These are phyloP conservation scores for Petromus typicus DNA, from an alignment of 2,113 vertebrate genomes.

Conservation along the genomic window DNA sequence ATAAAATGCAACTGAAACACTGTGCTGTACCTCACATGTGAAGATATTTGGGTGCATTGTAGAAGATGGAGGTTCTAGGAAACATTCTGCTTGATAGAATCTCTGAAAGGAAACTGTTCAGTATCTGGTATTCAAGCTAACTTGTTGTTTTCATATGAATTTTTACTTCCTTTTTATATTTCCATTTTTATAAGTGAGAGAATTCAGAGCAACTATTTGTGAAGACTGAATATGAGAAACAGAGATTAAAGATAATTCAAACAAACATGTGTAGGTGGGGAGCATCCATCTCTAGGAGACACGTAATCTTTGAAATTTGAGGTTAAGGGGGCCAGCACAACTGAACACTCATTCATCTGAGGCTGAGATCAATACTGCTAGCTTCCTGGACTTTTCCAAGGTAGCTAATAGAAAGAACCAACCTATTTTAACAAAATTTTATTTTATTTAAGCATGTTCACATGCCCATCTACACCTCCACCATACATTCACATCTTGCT, in stretches of 20 bases:
- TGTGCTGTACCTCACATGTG: rapidly evolving
- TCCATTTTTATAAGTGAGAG: not conserved
- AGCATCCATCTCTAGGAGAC: not conserved
- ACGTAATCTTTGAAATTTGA: not conserved
- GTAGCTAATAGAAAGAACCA: not conserved
- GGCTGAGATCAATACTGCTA: not conserved
- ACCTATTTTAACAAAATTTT: not conserved
- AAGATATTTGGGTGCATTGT: not conserved
- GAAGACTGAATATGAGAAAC: not conserved
- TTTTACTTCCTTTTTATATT: not conserved
- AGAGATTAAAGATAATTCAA: not conserved
- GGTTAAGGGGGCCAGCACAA: not conserved
- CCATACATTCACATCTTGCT: not conserved
- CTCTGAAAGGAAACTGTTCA: slow-evolving; percentile 25
- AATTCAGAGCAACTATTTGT: not conserved
- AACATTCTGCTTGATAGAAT: not conserved
- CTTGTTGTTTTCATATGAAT: slow-evolving; percentile 54
- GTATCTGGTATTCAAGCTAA: slow-evolving; percentile 24
- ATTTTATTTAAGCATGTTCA: not conserved
- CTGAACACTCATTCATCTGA: not conserved
- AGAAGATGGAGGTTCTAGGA: not conserved
- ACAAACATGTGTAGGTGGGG: not conserved
- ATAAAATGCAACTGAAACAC: not conserved
- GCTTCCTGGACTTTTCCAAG: not conserved
- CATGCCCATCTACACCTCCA: rapidly evolving